Base-by-base conservation (phyloP, 1,140 invertebrate species). In the Aradophagus sp. region DNA sequence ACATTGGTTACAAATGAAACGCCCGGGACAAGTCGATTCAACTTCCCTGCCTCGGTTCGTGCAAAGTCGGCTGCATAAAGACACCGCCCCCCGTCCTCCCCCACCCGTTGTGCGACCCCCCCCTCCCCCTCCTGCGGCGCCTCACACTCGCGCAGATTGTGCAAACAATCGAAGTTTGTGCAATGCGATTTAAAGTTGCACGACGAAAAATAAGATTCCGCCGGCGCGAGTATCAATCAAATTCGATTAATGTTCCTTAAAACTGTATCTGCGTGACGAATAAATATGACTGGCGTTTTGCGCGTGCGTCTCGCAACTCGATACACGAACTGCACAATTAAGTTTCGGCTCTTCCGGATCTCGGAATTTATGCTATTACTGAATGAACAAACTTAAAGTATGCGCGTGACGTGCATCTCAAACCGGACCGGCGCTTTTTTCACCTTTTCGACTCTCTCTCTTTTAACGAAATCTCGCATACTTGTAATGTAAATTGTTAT, bases 161-260 rank as follows among this genome's bases (percentile, higher is more conserved):
- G 63, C 71, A 73, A 73, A 68, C 71, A 73, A 73, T 68, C 70
- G 59, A 68, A 68, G 63, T 73, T 73, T 45, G 63, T 58, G 63
- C 52, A 59, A 73, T 65, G 39, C 52, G 63, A 73, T 68, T 68
- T 67, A 67, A 73, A 73, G 58, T 73, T 73, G 52, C 52, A 16
- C 34, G 29, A 35, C 50, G 10, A 41, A 53, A 67, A 67, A 62
- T 67, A 73, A 67, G 62, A 73, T 73, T 67, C 55, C 48, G 6
- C 38, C 15, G 23, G 23, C 23, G 59, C 42, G 58, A 72, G 62
- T 67, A 73, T 59, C 45, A 63, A 55, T 62, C 45, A 66, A 42
- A 62, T 72, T 72, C 44, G 69, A 62, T 67, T 66, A 72, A 56
- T 68, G 39, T 65, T 48, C 48, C 47, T 32, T 16, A 39, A 72